A percentile compares a stretch with the other conserved stretches of the same genome.
phyloP scores from a whole-genome alignment of 2,888 invertebrate genomes.

The Alloplasta piceator region DNA sequence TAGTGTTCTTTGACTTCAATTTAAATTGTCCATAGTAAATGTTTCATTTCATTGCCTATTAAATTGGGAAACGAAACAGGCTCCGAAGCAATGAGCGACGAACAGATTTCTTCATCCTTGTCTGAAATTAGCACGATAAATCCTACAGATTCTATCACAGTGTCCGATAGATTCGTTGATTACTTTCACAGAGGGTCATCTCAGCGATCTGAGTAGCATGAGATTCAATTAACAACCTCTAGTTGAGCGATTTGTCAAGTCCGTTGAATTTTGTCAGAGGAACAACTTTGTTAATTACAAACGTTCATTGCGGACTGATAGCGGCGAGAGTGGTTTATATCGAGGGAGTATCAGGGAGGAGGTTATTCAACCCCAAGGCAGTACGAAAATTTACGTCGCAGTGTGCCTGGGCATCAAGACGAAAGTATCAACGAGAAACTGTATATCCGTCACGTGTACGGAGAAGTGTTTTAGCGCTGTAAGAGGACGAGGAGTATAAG shows the following conservation, averaged over 20 bases:
- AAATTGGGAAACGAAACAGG: too few species aligned
- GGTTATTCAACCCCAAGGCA: not conserved
- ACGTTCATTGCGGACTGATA: constrained; percentile 35
- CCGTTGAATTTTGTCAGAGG: constrained; percentile 14
- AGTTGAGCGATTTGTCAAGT: constrained; percentile 22
- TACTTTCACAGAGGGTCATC: not conserved
- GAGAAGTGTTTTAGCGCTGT: constrained; percentile 5
- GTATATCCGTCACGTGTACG: not conserved
- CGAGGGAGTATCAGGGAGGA: constrained; percentile 8
- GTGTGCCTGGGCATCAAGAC: constrained; percentile 22
- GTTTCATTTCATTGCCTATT: too few species aligned
- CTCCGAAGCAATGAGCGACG: too few species aligned
- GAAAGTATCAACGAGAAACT: constrained; percentile 18
- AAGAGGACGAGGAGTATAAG: constrained; percentile 12
- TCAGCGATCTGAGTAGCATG: not conserved
- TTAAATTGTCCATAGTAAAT: too few species aligned
- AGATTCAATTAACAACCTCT: constrained; percentile 38
- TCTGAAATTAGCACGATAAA: too few species aligned
- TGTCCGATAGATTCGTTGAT: too few species aligned
- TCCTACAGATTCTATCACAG: too few species aligned
- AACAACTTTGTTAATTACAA: constrained; percentile 58
- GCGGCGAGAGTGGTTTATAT: not conserved
- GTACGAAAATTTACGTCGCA: not conserved
- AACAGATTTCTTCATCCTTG: too few species aligned
- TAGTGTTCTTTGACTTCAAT: too few species aligned